Evolutionary conservation across 2,113 vertebrate species (phyloP).

Genomic region (Sardina pilchardus): DNA sequence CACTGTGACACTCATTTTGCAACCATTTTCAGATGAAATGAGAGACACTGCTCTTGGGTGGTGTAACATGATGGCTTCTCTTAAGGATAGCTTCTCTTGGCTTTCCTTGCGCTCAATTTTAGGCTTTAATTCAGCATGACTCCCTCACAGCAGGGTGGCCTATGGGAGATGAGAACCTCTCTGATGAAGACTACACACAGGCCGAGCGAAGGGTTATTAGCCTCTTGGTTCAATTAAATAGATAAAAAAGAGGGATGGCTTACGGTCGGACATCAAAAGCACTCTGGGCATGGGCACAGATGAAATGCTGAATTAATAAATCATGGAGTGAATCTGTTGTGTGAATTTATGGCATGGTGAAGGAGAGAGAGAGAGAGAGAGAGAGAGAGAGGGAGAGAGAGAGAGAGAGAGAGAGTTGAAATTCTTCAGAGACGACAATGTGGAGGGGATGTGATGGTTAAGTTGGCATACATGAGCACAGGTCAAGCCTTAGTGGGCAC

Average conservation of each 20-base stretch:
- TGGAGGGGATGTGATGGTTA: neutral
- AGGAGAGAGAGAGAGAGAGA: neutral
- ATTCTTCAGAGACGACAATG: neutral
- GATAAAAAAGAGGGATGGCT: neutral
- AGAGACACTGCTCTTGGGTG: neutral
- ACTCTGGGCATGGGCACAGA: neutral
- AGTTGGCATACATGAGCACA: neutral
- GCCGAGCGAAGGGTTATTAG: neutral
- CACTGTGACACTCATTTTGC: neutral
- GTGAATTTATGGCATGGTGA: neutral
- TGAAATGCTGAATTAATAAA: constrained; percentile 12
- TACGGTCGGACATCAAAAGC: neutral
- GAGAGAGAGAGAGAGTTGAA: neutral
- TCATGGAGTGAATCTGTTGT: neutral
- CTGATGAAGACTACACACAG: neutral
- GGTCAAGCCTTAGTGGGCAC: neutral
- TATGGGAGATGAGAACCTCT: neutral
- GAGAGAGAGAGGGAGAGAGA: neutral
- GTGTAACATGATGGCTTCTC: neutral
- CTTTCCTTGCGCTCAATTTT: neutral
- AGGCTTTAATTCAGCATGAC: neutral
- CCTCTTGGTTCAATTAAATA: neutral
- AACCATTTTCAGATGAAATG: neutral
- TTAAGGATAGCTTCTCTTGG: neutral
- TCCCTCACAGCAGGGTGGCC: neutral